These are phyloP conservation scores for Hassar affinis DNA, from an alignment of 2,113 vertebrate species.

Conservation along the genomic window DNA sequence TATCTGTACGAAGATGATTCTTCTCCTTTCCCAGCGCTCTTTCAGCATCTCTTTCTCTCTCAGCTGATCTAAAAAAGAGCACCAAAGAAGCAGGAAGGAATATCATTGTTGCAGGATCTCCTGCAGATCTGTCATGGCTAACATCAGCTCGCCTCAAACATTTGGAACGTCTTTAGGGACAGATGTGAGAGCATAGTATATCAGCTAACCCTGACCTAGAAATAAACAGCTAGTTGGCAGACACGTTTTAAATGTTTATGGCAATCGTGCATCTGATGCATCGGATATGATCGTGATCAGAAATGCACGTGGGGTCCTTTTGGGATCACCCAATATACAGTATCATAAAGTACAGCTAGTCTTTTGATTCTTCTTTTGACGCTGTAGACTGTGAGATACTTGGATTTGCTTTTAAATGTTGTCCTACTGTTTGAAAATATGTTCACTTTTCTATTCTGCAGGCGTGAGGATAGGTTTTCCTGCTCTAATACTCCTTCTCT, in stretches of 20 bases:
- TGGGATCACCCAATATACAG: background rate
- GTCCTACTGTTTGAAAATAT: background rate
- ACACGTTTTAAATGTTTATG: constrained; percentile 6
- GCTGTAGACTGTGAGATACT: background rate
- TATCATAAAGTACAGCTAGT: background rate
- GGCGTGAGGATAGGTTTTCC: background rate
- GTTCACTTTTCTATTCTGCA: background rate
- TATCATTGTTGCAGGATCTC: constrained; percentile 7
- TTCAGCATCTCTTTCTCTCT: background rate
- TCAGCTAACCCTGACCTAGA: constrained; percentile 27
- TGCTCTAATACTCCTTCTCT: constrained; percentile 87
- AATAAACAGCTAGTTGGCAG: constrained; percentile 17
- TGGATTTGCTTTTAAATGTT: background rate
- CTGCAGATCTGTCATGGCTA: constrained; percentile 18
- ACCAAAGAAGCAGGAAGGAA: background rate
- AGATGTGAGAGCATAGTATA: constrained; percentile 26
- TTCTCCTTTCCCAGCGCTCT: background rate
- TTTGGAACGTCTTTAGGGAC: constrained; percentile 27
- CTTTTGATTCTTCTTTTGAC: background rate
- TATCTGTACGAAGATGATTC: background rate
- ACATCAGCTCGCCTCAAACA: constrained; percentile 11
- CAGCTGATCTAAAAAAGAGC: background rate
- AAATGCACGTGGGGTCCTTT: background rate
- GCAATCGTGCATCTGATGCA: background rate
- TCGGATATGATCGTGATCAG: background rate